Percentiles rank a stretch among this genome's conserved stretches.
These are phyloP conservation scores for Athene noctua DNA, from an alignment of 2,113 vertebrate species.

Conservation along the genomic window DNA sequence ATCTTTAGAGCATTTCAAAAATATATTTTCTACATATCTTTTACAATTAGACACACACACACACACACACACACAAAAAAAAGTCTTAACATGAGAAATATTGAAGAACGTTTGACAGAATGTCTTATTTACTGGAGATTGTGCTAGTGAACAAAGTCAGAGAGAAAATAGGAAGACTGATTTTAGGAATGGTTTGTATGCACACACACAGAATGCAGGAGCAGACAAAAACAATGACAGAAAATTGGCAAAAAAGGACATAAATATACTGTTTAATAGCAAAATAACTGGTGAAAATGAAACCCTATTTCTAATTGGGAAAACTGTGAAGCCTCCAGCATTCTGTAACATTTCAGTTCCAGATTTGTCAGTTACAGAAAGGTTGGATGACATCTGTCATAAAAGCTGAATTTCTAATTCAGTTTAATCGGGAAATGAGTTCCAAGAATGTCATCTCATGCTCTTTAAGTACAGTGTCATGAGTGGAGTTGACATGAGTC, in stretches of 20 bases:
- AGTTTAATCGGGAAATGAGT: background rate
- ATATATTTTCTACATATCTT: background rate
- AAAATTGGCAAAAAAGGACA: background rate
- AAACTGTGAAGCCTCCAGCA: background rate
- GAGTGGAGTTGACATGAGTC: background rate
- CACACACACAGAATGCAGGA: background rate
- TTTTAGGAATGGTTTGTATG: background rate
- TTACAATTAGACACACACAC: background rate
- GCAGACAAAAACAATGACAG: background rate
- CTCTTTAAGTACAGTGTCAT: background rate
- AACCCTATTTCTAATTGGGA: background rate
- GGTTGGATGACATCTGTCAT: slow-evolving; percentile 8
- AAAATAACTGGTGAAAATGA: background rate
- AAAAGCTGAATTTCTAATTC: slow-evolving; percentile 11
- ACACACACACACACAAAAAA: background rate
- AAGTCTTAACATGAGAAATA: background rate
- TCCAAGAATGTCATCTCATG: background rate
- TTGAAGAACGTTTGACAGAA: background rate
- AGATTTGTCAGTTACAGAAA: background rate
- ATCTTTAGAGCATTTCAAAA: background rate
- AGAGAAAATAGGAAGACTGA: background rate
- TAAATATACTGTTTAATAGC: background rate
- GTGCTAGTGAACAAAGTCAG: background rate
- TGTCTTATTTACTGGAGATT: background rate
- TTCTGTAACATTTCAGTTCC: background rate